phyloP scores from a whole-genome alignment of 2,113 vertebrate species.

The Xenopus laevis region DNA sequence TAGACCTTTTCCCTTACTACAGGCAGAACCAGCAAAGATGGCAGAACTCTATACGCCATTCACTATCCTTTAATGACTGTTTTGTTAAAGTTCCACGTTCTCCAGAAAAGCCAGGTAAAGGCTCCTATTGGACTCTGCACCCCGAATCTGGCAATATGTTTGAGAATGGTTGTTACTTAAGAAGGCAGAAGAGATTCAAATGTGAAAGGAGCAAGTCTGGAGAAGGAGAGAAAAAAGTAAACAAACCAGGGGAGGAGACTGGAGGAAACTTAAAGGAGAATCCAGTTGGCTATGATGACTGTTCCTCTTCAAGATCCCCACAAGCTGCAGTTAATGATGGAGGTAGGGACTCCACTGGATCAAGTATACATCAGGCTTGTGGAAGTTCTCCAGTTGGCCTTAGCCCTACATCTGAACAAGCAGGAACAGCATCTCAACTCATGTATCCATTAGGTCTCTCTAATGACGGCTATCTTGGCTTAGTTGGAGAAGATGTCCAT shows the following conservation, averaged over 20 bases:
- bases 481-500: constrained; percentile 31
- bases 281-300: neutral
- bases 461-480: constrained; percentile 14
- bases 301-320: constrained; percentile 13
- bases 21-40: constrained; percentile 53
- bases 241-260: neutral
- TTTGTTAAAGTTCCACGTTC: constrained; percentile 51
- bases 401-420: constrained; percentile 4
- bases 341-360: constrained; percentile 13
- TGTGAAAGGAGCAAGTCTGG: constrained; percentile 31
- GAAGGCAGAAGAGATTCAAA: constrained; percentile 51
- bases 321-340: neutral
- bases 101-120: constrained; percentile 50
- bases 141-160: constrained; percentile 53
- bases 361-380: constrained; percentile 7
- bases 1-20: constrained; percentile 53
- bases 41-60: constrained; percentile 49
- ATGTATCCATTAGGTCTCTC: neutral
- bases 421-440: constrained; percentile 10
- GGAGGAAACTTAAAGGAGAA: neutral
- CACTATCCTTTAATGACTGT: constrained; percentile 52
- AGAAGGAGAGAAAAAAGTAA: neutral
- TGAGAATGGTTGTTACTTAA: constrained; percentile 51
- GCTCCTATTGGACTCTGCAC: constrained; percentile 52
- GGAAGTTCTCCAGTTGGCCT: neutral